These are phyloP conservation scores for Panagrolaimus sp. DNA, from an alignment of 1,140 invertebrate genomes.

Conservation along the genomic window DNA sequence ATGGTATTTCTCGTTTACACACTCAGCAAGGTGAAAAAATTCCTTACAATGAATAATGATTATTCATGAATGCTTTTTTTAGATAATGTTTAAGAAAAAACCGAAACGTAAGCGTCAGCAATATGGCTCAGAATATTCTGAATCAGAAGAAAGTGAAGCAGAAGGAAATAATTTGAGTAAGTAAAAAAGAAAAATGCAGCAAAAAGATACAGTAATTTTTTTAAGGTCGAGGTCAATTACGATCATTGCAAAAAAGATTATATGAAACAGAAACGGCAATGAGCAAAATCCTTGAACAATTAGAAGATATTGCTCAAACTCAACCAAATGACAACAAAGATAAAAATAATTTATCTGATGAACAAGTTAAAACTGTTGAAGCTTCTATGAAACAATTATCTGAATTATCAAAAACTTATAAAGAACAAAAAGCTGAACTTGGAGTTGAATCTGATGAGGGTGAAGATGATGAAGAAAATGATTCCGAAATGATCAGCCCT, in stretches of 20 bases:
- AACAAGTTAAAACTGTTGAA: conserved; percentile 8
- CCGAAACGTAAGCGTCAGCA: not conserved
- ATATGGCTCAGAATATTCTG: not conserved
- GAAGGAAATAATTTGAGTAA: conserved; percentile 7
- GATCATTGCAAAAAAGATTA: conserved; percentile 30
- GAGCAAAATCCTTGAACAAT: conserved; percentile 37
- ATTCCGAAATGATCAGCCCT: not conserved
- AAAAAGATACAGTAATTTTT: not conserved
- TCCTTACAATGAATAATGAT: not conserved
- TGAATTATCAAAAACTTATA: not conserved
- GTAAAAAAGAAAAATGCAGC: not conserved
- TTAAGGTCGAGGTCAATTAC: conserved; percentile 17
- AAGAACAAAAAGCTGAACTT: not conserved
- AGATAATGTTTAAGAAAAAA: conserved; percentile 13
- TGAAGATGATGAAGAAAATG: not conserved
- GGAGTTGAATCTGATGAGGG: not conserved
- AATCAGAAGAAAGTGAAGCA: conserved; percentile 1
- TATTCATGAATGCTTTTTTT: not conserved
- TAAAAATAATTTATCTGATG: not conserved
- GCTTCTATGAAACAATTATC: conserved; percentile 7
- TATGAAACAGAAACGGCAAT: conserved; percentile 33
- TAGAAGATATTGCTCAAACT: conserved; percentile 21
- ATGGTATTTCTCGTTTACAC: conserved; percentile 40
- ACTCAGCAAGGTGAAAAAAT: conserved; percentile 29
- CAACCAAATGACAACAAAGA: not conserved